phyloP scores from a whole-genome alignment of 2,113 vertebrate genomes.

The Zosterops hypoxanthus region DNA sequence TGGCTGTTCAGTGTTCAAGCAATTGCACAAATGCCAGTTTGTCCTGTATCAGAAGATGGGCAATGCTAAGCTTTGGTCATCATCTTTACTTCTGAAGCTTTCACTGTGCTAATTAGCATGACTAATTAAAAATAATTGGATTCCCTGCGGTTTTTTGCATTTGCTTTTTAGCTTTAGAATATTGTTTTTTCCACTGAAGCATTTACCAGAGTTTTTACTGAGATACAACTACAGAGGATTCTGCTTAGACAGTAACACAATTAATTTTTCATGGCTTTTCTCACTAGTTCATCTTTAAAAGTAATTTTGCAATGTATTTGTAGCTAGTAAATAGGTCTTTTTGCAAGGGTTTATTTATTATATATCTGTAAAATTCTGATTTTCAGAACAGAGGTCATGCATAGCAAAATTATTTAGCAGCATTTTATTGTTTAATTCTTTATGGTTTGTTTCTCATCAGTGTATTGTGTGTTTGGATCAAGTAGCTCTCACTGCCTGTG shows the following conservation, averaged over 20 bases:
- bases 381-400: neutral
- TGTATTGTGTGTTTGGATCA: neutral
- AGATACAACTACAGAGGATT: neutral
- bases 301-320: neutral
- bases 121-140: neutral
- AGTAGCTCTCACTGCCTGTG: neutral
- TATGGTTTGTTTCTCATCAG: neutral
- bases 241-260: neutral
- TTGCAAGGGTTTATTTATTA: neutral
- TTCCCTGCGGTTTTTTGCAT: neutral
- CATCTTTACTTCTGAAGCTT: neutral
- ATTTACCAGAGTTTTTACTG: neutral
- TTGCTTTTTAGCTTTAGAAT: neutral
- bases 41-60: neutral
- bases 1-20: neutral
- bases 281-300: neutral
- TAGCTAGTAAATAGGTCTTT: neutral
- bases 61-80: neutral
- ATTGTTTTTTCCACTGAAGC: neutral
- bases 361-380: neutral
- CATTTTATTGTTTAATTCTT: neutral
- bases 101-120: neutral
- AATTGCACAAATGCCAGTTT: neutral
- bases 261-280: neutral
- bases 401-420: neutral